Evolutionary conservation across 2,113 vertebrate species (phyloP).

Genomic region (Uria lomvia): DNA sequence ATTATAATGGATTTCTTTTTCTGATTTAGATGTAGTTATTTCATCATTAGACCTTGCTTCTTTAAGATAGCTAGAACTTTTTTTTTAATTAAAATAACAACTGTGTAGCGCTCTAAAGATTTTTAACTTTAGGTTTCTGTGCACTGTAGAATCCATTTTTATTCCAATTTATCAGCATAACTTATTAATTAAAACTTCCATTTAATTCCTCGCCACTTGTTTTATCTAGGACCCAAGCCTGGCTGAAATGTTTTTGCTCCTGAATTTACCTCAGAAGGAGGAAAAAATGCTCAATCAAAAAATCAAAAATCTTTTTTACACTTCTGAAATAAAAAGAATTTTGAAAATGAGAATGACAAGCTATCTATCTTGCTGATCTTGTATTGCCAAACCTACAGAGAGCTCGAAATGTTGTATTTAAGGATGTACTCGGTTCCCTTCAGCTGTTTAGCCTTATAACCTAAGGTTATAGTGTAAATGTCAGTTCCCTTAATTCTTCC

Average conservation of each 20-base stretch:
- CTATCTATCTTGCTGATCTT: not conserved
- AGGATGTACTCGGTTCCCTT: not conserved
- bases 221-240: not conserved
- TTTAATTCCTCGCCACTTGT: not conserved
- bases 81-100: not conserved
- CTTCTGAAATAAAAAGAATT: not conserved
- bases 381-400: not conserved
- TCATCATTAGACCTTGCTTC: not conserved
- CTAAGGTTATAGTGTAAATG: not conserved
- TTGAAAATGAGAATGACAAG: not conserved
- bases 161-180: not conserved
- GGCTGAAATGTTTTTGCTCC: not conserved
- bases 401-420: not conserved
- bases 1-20: not conserved
- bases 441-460: not conserved
- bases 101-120: not conserved
- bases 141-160: not conserved
- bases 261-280: not conserved
- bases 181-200: not conserved
- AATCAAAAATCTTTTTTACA: not conserved
- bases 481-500: not conserved
- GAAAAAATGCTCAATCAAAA: not conserved
- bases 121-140: not conserved
- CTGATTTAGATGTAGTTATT: not conserved
- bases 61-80: not conserved